These are phyloP conservation scores for Callimorpha dominula DNA, from an alignment of 2,888 invertebrate genomes.

Conservation along the genomic window DNA sequence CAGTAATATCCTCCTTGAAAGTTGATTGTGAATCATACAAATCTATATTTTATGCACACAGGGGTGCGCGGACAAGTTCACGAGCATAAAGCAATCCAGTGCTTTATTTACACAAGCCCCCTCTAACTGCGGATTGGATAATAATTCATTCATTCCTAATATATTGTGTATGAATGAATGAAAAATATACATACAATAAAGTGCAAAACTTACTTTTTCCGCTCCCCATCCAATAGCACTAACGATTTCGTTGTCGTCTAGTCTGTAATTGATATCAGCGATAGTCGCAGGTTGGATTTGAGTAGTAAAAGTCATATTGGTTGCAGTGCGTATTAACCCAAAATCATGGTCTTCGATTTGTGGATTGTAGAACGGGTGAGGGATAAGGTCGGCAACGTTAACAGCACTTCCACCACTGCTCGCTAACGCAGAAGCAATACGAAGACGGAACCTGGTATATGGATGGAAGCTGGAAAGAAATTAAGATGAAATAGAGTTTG, in stretches of 20 bases:
- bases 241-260: background rate
- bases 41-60: too few relatives aligned
- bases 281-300: conserved; percentile 5
- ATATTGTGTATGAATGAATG: too few relatives aligned
- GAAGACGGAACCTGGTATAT: conserved; percentile 30
- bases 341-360: conserved; percentile 2
- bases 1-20: too few relatives aligned
- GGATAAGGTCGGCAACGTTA: background rate
- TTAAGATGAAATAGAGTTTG: background rate
- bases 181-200: background rate
- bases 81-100: too few relatives aligned
- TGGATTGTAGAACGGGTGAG: conserved; percentile 7
- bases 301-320: background rate
- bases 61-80: too few relatives aligned
- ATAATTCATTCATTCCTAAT: too few relatives aligned
- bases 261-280: background rate
- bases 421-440: conserved; percentile 1
- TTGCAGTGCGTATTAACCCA: background rate
- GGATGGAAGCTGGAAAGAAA: background rate
- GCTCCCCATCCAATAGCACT: conserved; percentile 6
- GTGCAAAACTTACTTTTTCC: background rate
- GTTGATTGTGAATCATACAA: too few relatives aligned
- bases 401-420: background rate
- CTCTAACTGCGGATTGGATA: too few relatives aligned
- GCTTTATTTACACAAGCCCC: too few relatives aligned